A percentile compares a stretch with the other conserved stretches of the same genome.
Conservation (phyloP, 2,797 vertebrate species). For the Phrynocephalus guinanensis region DNA sequence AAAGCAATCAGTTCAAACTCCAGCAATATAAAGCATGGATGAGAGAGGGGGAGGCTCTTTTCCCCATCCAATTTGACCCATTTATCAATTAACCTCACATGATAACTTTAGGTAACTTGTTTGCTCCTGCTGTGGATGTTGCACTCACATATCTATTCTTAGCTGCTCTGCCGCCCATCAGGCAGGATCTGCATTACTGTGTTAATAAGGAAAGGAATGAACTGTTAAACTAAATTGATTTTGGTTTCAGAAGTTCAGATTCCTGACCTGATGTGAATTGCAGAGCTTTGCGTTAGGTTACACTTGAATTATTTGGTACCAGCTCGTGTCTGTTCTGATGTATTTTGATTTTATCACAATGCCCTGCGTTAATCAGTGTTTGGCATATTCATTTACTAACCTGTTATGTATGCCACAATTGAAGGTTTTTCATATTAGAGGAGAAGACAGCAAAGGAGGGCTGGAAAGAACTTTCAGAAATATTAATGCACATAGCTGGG, state of each 20-base stretch:
- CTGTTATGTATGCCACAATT: conserved; percentile 31
- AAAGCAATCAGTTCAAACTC: neutral
- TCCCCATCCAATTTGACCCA: neutral
- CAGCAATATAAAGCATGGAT: neutral
- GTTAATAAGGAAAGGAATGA: neutral
- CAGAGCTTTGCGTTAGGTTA: neutral
- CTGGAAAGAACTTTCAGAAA: conserved; percentile 15
- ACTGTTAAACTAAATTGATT: conserved; percentile 16
- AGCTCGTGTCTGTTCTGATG: conserved; percentile 23
- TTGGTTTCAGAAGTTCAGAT: conserved; percentile 38
- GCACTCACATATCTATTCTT: conserved; percentile 5
- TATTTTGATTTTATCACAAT: conserved; percentile 47
- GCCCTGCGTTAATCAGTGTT: conserved; percentile 43
- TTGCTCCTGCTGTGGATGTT: conserved; percentile 14
- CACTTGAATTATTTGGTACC: conserved; percentile 25
- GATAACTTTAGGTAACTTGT: neutral
- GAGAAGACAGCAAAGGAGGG: neutral
- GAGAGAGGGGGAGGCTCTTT: neutral
- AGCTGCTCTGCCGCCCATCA: neutral
- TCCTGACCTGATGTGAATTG: conserved; percentile 24
- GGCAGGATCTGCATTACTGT: neutral
- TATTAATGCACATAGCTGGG: neutral
- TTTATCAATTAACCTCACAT: conserved; percentile 33
- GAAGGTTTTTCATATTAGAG: neutral
- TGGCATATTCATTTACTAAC: conserved; percentile 37